Percentiles rank a stretch among this genome's conserved stretches.
Evolutionary conservation across 2,797 vertebrate genomes (phyloP).

Genomic region (Acanthiza pusilla): DNA sequence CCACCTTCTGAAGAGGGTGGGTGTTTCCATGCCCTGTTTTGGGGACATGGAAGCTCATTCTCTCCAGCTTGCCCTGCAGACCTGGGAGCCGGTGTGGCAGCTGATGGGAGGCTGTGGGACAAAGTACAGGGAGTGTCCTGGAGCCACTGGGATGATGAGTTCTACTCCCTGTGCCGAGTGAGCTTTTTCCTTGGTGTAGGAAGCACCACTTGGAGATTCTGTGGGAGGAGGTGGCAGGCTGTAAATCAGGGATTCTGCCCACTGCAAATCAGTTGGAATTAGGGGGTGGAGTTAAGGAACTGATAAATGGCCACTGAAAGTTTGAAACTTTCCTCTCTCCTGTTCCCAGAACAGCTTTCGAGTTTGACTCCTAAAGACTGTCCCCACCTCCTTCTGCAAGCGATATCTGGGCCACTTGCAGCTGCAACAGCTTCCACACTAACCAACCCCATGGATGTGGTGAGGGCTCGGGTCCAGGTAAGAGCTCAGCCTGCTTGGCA

Average conservation of each 20-base stretch:
- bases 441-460: conserved; percentile 97
- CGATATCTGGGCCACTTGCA: conserved; percentile 90
- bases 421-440: conserved; percentile 93
- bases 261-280: background rate
- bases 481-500: background rate
- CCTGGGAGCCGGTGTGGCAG: background rate
- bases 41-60: background rate
- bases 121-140: background rate
- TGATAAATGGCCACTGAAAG: background rate
- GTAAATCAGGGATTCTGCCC: background rate
- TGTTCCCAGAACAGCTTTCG: conserved; percentile 86
- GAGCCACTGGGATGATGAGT: fast-evolving
- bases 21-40: background rate
- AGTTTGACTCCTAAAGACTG: conserved; percentile 89
- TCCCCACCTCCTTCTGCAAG: conserved; percentile 93
- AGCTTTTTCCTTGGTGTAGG: background rate
- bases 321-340: background rate
- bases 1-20: background rate
- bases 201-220: background rate
- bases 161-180: background rate
- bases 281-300: background rate
- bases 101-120: background rate
- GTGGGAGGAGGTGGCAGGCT: background rate
- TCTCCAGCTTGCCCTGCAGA: background rate
- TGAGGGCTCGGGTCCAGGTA: conserved; percentile 94